Conservation (phyloP, 2,888 invertebrate genomes). For the Villa cingulata region DNA sequence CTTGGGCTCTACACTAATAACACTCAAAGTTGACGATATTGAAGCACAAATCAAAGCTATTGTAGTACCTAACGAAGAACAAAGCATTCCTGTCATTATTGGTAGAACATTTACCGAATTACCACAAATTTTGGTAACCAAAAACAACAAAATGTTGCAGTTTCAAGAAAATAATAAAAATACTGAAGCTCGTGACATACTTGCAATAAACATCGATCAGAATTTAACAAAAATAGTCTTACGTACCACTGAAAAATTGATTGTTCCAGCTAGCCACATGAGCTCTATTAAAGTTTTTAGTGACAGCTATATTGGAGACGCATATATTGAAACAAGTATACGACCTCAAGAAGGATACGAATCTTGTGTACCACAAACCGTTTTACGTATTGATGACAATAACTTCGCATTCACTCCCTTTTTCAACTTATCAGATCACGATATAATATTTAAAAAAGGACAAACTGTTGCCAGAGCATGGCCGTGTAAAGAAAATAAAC, state of each 20-base stretch:
- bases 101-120: constrained; percentile 5
- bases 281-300: not conserved
- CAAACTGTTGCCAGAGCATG: not conserved
- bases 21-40: constrained; percentile 3
- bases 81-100: constrained; percentile 3
- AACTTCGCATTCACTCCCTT: not conserved
- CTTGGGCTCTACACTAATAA: not conserved
- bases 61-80: constrained; percentile 2
- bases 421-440: not conserved
- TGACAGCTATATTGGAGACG: not conserved
- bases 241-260: not conserved
- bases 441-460: not conserved
- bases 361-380: not conserved
- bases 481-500: not conserved
- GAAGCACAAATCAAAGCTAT: not conserved
- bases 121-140: not conserved
- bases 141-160: not conserved
- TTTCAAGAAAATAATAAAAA: not conserved
- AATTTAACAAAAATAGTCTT: not conserved
- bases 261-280: not conserved
- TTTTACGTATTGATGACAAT: not conserved
- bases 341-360: not conserved
- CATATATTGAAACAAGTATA: not conserved
- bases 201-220: not conserved
- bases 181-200: no score